Base-by-base conservation (phyloP, 1,140 invertebrate species). In the Parapsyche elsis region DNA sequence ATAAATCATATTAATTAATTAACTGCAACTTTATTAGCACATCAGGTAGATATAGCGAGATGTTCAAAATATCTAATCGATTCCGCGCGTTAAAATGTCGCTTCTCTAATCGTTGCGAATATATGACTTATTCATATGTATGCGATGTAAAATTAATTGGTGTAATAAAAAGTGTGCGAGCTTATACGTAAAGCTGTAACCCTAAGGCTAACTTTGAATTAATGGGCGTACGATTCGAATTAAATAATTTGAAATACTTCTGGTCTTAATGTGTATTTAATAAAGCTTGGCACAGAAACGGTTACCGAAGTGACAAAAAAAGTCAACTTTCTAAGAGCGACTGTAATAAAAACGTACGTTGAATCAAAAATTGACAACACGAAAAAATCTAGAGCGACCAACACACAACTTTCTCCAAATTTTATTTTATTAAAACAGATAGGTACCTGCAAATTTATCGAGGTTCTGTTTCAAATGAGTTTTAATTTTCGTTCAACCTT, bases 191-290 rank as follows among this genome's bases (percentile, higher is more conserved):
- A 4, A 38, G 7, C 2, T 38, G 7, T 38, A 38, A 38, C 30
- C 30, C 30, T 38, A 38, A 38, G 30, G 30, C 16, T 9, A 61
- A 61, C 16, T 19, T 19, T 9, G 16, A 61, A 61, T 19, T 61
- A 19, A 21, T 21, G 16, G 21, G 5, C 57, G 10, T 19, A 19
- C 16, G 21, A 61, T 61, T 19, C 57, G 16, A n/a, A 61, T 21
- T 61, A 61, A 61, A 19, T 19, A 61, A 19, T 61, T 9, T 1
- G 57, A 61, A 61, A 19, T 61, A 61, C 16, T 61, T 61, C 30
- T 61, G 44, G 4, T 46, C 71, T 46, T 73, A 73, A 73, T 73
- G 71, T 16, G 45, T 16, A 73, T 73, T 73, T 73, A 73, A 73
- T 73, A 73, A 23, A 46, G 45, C 71, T 46, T 73, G 71, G 46